Base-by-base conservation (phyloP, 2,797 vertebrate species). In the Rhabdophis nuchalis region DNA sequence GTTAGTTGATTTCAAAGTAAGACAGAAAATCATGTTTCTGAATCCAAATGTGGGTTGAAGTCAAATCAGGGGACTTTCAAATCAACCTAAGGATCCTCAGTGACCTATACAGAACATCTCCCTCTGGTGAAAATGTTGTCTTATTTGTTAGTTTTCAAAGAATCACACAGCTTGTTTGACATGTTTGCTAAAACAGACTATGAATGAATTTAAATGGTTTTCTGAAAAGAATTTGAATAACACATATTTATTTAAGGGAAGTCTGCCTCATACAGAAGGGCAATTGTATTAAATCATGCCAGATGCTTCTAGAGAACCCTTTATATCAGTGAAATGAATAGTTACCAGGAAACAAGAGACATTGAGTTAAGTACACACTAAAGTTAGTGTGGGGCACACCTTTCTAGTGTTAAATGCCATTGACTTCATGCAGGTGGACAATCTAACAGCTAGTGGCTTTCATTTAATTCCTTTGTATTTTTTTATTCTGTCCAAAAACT, bases 381-480 rank as follows among this genome's bases (percentile, higher is more conserved):
- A 82, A 82, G 20, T 41, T 41, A 82, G 36, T 25, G 18, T 32
- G 32, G 54, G 54, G 16, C n/a, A 53, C 52, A 29, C 5, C 64
- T 56, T 89, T 72, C 68, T 25, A 41, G 12, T 7, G 25, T 89
- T 32, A 77, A 56, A 36, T 46, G 88, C 61, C 0, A 91, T 90
- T 91, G 50, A 0, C 20, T 91, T 90, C 10, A 1, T 90, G 77
- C 27, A 53, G 23, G 41, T 53, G 50, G 94, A 82, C 41, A 58
- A 89, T 94, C 57, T 36, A 61, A 89, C 20, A 8, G 57, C 91
- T 29, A 77, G 90, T 60, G 89, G 93, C 46, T 91, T n/a, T 94
- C 93, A 82, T 56, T 85, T 77, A 29, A 91, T 90, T 91, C 87
- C 89, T 46, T 46, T 85, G 54, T 82, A 92, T 60, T 89, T 56